Conservation (phyloP, 2,113 vertebrate species). For the Melanostigma gelatinosum region DNA sequence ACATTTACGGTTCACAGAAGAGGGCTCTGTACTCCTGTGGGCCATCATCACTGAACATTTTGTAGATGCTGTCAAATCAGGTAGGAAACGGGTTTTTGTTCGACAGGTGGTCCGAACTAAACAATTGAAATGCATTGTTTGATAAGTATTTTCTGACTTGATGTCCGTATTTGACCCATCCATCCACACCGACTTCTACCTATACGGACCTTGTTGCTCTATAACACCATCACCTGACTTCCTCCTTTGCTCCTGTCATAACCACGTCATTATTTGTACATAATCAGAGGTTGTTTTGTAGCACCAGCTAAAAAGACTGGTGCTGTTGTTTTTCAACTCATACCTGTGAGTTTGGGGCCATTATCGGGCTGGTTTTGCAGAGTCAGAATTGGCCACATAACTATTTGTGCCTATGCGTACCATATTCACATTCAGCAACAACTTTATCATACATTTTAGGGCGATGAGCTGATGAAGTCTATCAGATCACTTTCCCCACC, state of each 20-base stretch:
- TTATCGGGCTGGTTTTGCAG: background rate
- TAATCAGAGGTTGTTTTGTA: background rate
- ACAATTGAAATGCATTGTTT: background rate
- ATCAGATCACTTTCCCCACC: background rate
- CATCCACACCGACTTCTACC: too few relatives aligned
- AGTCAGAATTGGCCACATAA: background rate
- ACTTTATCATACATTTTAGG: background rate
- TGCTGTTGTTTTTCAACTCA: background rate
- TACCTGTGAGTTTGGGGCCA: background rate
- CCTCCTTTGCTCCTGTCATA: too few relatives aligned
- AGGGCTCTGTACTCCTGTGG: background rate
- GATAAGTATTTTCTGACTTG: background rate
- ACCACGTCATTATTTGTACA: too few relatives aligned
- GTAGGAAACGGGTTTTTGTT: background rate
- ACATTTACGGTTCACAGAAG: background rate
- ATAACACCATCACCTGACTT: too few relatives aligned
- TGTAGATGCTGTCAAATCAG: background rate
- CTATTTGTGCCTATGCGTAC: background rate
- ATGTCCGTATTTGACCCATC: background rate
- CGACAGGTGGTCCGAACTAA: background rate
- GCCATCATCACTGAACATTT: background rate
- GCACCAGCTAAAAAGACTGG: background rate
- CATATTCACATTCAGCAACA: background rate
- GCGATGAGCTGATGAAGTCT: slow-evolving; percentile 2
- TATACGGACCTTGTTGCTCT: too few relatives aligned